phyloP scores from a whole-genome alignment of 2,797 vertebrate species.

The Muscicapa comitata region DNA sequence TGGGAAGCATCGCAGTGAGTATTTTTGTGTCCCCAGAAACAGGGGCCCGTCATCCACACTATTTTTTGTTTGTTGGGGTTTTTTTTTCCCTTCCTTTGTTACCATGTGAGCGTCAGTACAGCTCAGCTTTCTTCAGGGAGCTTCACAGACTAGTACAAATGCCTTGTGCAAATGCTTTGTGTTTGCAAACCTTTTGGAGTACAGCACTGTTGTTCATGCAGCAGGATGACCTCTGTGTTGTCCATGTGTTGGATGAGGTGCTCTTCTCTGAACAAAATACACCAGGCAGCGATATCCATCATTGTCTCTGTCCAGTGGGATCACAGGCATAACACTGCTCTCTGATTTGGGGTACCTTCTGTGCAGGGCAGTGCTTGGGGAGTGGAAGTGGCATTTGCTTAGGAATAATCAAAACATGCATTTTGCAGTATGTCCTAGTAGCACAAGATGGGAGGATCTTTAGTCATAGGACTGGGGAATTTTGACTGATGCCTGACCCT shows the following conservation, averaged over 20 bases:
- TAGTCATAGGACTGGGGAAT: neutral
- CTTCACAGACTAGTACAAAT: neutral
- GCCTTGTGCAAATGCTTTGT: neutral
- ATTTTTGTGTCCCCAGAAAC: neutral
- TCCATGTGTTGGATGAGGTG: accelerated
- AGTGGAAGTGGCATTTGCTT: neutral
- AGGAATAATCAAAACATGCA: neutral
- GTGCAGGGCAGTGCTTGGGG: neutral
- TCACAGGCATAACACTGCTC: accelerated
- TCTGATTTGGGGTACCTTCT: neutral
- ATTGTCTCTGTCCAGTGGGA: neutral
- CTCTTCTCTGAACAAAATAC: neutral
- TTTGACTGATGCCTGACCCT: neutral
- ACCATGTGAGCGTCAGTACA: neutral
- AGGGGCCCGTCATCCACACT: accelerated
- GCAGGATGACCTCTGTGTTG: neutral
- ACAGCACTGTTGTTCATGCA: neutral
- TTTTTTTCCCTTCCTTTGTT: neutral
- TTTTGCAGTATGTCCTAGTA: neutral
- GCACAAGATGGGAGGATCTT: neutral
- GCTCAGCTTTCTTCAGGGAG: neutral
- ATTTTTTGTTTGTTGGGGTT: neutral
- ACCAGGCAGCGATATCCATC: neutral
- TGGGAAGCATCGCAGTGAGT: neutral
- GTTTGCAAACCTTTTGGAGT: neutral